Percentiles rank a stretch among this genome's conserved stretches.
These are phyloP conservation scores for Megalonaias nervosa DNA, from an alignment of 1,140 invertebrate species.

Conservation along the genomic window DNA sequence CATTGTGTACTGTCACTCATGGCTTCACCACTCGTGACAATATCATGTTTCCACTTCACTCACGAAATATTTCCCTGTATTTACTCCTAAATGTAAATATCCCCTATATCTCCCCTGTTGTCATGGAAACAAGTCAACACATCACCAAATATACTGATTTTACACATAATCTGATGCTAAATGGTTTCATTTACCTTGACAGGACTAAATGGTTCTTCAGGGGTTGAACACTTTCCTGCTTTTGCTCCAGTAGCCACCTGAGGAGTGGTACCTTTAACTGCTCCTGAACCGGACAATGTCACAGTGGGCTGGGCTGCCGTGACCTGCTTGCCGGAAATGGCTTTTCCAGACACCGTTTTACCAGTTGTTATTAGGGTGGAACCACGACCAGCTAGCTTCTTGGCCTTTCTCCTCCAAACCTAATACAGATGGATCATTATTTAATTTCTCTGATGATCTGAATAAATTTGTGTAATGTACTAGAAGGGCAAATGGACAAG, in stretches of 20 bases:
- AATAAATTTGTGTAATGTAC: neutral
- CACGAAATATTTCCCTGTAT: too few relatives aligned
- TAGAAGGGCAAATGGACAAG: neutral
- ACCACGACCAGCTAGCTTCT: constrained; percentile 78
- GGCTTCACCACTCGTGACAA: too few relatives aligned
- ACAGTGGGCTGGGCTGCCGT: constrained; percentile 8
- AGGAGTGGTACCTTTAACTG: constrained; percentile 63
- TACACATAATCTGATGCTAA: neutral
- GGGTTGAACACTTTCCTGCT: constrained; percentile 40
- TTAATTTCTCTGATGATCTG: neutral
- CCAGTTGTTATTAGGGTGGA: constrained; percentile 71
- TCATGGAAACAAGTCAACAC: neutral
- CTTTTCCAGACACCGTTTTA: constrained; percentile 51
- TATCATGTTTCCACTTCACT: too few relatives aligned
- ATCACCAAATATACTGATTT: neutral
- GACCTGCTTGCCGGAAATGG: constrained; percentile 21
- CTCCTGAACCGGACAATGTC: constrained; percentile 45
- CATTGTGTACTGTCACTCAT: too few relatives aligned
- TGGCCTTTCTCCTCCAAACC: constrained; percentile 84
- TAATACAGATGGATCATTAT: constrained; percentile 64
- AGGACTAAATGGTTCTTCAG: constrained; percentile 35
- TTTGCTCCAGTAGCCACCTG: constrained; percentile 70
- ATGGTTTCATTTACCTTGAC: constrained; percentile 43
- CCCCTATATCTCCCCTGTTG: neutral
- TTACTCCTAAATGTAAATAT: too few relatives aligned